Base-by-base conservation (phyloP, 1,140 invertebrate genomes). In the Thaumatotibia leucotreta region DNA sequence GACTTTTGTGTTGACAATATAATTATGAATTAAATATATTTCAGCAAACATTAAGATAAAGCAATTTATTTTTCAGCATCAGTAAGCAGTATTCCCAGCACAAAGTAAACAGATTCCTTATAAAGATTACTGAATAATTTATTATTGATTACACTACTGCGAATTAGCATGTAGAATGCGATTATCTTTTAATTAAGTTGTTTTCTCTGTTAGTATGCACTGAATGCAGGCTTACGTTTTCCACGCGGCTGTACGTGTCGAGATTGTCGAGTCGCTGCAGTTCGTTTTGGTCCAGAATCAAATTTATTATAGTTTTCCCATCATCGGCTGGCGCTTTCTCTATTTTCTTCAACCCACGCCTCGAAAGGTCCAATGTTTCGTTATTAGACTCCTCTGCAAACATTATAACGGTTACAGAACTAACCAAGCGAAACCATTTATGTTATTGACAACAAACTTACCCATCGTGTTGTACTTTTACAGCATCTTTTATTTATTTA, bases 271-370 rank as follows among this genome's bases (percentile, higher is more conserved):
- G 93, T 73, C 96, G 94, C 75, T 96, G 95, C 61, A 98, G 89
- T 75, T 96, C 95, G 92, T 98, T 98, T 77, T 97, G 95, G 86
- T 98, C 96, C 27, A 97, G 91, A 70, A 97, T 95, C 58, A 98
- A 91, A 68, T 94, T 95, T 50, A 94, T 94, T 69, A 96, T 93
- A 65, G 94, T 92, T 73, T 93, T 92, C 23, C 93, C 86, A 82
- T 95, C 94, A 61, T 94, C 93, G 62, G 92, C 84, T 63, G 92
- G 91, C 73, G 93, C 93, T 86, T 95, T 95, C 84, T 93, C 93
- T 77, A 96, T 92, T 92, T 95, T 96, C 83, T 95, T 96, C 64
- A 96, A 85, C 76, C 93, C 93, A 84, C 94, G 94, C 75, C 93
- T 93, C 70, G 94, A 94, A 67, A 95, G 87, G 87, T 96, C 94